These are phyloP conservation scores for Chironomus tentans DNA, from an alignment of 2,888 invertebrate species.

Conservation along the genomic window DNA sequence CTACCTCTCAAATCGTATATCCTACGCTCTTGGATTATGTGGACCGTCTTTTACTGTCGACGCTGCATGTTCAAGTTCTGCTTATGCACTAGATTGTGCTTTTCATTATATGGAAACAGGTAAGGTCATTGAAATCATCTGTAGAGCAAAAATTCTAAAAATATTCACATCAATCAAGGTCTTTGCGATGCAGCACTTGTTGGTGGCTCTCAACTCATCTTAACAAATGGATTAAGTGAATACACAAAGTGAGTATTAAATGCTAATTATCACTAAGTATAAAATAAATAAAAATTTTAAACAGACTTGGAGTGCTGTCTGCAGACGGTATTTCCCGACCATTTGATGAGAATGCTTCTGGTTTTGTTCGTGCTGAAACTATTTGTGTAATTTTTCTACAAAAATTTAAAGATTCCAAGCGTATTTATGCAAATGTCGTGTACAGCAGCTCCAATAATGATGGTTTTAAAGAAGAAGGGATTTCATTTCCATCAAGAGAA, in stretches of 20 bases:
- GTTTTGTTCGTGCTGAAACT: constrained; percentile 44
- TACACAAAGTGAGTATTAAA: constrained; percentile 55
- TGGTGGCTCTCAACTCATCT: constrained; percentile 67
- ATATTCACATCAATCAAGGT: constrained; percentile 58
- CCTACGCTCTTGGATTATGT: constrained; percentile 71
- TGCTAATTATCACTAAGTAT: not conserved
- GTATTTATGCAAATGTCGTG: constrained; percentile 47
- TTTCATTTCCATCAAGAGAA: constrained; percentile 33
- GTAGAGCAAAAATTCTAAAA: not conserved
- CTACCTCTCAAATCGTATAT: constrained; percentile 66
- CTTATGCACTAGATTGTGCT: constrained; percentile 67
- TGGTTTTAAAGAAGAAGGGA: constrained; percentile 40
- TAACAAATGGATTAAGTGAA: constrained; percentile 78
- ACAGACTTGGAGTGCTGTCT: constrained; percentile 10
- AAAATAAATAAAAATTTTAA: constrained; percentile 29
- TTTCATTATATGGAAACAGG: not conserved
- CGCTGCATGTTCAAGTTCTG: constrained; percentile 80
- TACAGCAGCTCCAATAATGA: constrained; percentile 49
- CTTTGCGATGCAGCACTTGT: constrained; percentile 75
- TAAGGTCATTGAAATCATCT: not conserved
- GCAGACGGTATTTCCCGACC: not conserved
- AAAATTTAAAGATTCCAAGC: constrained; percentile 41
- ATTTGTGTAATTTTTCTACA: constrained; percentile 42
- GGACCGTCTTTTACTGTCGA: constrained; percentile 78
- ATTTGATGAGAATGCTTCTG: constrained; percentile 33